phyloP scores from a whole-genome alignment of 2,888 invertebrate genomes.

The Chelonus formosanus region DNA sequence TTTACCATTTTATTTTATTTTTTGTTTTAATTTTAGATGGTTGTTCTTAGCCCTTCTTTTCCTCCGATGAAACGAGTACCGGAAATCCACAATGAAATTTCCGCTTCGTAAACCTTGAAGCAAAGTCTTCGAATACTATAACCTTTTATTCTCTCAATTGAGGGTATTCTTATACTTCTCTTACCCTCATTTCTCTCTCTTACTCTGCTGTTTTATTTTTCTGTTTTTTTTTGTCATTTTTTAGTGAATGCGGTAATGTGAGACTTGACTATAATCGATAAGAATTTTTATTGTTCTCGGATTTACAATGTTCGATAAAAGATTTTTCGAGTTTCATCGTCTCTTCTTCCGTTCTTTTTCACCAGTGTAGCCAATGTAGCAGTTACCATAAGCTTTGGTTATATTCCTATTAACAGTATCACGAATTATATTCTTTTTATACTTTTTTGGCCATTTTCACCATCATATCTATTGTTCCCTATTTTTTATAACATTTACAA shows the following conservation, averaged over 20 bases:
- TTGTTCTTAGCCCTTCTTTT: conserved; percentile 27
- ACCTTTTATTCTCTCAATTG: conserved; percentile 17
- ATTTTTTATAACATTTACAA: conserved; percentile 3
- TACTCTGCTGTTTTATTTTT: neutral
- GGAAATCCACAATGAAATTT: conserved; percentile 22
- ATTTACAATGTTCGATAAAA: conserved; percentile 23
- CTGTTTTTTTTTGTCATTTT: neutral
- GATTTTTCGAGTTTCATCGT: conserved; percentile 23
- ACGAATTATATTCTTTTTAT: neutral
- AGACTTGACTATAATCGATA: conserved; percentile 24
- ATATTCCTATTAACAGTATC: conserved; percentile 40
- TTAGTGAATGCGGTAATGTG: neutral
- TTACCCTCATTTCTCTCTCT: neutral
- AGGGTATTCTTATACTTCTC: conserved; percentile 7
- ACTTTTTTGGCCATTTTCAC: neutral
- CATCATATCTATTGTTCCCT: neutral
- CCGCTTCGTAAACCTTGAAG: conserved; percentile 24
- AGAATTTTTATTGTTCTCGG: conserved; percentile 27
- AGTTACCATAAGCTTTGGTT: conserved; percentile 41
- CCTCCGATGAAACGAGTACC: conserved; percentile 7
- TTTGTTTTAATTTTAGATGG: conserved; percentile 8
- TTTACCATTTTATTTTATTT: conserved; percentile 11
- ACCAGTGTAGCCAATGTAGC: conserved; percentile 17
- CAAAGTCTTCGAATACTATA: conserved; percentile 9
- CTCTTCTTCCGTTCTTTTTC: conserved; percentile 22